Evolutionary conservation across 2,113 vertebrate species (phyloP), one percentile per base, ranked within the genome.

Genomic region (Madoqua kirkii): DNA sequence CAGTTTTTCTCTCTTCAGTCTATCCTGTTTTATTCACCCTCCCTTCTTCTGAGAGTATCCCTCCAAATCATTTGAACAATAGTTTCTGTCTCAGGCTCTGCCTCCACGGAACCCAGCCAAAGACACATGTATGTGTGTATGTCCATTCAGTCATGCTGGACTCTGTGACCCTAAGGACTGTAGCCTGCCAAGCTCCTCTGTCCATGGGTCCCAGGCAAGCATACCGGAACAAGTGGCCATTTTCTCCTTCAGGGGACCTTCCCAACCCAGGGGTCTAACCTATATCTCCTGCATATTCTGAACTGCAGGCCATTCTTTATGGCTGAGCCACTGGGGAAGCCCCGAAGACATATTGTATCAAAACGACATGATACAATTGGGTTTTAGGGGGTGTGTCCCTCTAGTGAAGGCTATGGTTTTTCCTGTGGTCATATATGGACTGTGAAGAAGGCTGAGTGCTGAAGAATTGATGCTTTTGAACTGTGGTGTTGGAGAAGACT

Each of bases 361-460:
- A 31, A 57, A 0, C 6, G 25, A 45, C 7, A 52, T 7, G 21
- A 3, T 81, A 19, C 13, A 17, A 81, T 6, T 60, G 21, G n/a
- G 52, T 71, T 91, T 91, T 52, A 59, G 50, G 43, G 5, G 81
- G 10, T 19, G 17, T 55, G 54, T 55, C 54, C 19, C 0, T 21
- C 54, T 8, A 55, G 54, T 55, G 0, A 55, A 55, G 54, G 54
- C 19, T 55, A 55, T 23, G 54, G 21, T 23, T 23, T 55, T 55
- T 55, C 54, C 54, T 3, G 19, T 55, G 19, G 54, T 55, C 54
- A 23, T 23, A 19, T 23, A 55, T 9, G 54, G 54, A 55, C 54
- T 9, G 19, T 23, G 54, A 55, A 8, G 54, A 55, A 21, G 21
- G 19, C 54, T 55, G 54, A 55, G 19, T 0, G 0, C 54, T 0